Conservation (phyloP, 2,113 vertebrate genomes). For the Paracanthobrama guichenoti region DNA sequence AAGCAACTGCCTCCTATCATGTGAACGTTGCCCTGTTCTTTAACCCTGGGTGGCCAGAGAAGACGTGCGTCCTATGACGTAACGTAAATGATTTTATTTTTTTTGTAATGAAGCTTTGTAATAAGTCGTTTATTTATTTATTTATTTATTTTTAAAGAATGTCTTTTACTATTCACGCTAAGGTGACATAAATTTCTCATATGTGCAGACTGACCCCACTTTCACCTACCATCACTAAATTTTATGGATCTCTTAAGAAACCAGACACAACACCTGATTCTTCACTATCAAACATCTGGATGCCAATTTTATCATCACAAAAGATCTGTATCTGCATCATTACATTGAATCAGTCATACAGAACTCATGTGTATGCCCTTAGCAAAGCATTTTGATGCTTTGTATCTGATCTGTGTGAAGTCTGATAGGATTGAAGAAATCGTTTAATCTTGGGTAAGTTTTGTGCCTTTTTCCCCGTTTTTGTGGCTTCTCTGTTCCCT, state of each 20-base stretch:
- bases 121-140: no score
- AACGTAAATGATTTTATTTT: neutral
- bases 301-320: neutral
- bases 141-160: neutral
- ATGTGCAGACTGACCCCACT: neutral
- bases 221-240: neutral
- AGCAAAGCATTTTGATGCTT: neutral
- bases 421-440: neutral
- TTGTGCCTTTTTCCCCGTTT: neutral
- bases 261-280: neutral
- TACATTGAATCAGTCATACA: neutral
- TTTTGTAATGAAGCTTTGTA: neutral
- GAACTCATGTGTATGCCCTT: neutral
- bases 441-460: neutral
- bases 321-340: neutral
- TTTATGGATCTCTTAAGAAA: neutral
- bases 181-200: neutral
- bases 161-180: neutral
- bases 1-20: neutral
- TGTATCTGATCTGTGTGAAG: constrained; percentile 10
- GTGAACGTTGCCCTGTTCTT: neutral
- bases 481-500: neutral
- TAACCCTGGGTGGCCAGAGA: neutral
- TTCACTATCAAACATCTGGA: neutral
- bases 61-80: neutral